Evolutionary conservation across 2,113 vertebrate species (phyloP), one percentile per base, ranked within the genome.

Genomic region (Thamnophis sirtalis): DNA sequence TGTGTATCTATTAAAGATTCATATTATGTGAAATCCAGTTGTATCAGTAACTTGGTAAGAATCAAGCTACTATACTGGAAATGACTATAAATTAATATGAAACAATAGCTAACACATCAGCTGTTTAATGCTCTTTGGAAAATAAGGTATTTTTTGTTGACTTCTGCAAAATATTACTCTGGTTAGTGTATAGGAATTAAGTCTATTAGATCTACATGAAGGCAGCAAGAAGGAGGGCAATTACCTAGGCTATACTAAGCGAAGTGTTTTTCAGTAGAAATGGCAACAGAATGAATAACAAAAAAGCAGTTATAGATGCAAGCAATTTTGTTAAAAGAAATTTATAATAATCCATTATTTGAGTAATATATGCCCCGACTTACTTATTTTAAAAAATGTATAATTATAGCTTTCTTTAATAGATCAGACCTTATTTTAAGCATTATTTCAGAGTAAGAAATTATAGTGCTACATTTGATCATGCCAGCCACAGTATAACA

Each of bases 231-330:
- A 51, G 48, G 33, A 13, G 54, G 84, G 24, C 54, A 87, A 43
- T 89, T 89, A 87, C 24, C 10, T 11, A 26, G 38, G 53, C 60
- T 63, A 43, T 15, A 89, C 7, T 28, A 26, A 93, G 21, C 24
- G n/a, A 88, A 63, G n/a, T 50, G 22, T 91, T 53, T 91, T 91
- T 93, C 49, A 26, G 15, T 17, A 84, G 49, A 38, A 93, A 73
- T 38, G 4, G 15, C 38, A 88, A 51, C 11, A 28, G 51, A 63
- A 48, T 87, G 19, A 55, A 7, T 54, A 13, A 85, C 33, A 50
- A 85, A 90, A 53, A 51, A 63, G 13, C 56, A 68, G 43, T 22
- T 55, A 56, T 84, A 38, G 68, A 17, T 56, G 33, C 6, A 51
- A 48, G 24, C 49, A 84, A 80, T 88, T 84, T 55, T 51, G 4